Evolutionary conservation across 2,113 vertebrate species (phyloP).

Genomic region (Melanocharis versteri): DNA sequence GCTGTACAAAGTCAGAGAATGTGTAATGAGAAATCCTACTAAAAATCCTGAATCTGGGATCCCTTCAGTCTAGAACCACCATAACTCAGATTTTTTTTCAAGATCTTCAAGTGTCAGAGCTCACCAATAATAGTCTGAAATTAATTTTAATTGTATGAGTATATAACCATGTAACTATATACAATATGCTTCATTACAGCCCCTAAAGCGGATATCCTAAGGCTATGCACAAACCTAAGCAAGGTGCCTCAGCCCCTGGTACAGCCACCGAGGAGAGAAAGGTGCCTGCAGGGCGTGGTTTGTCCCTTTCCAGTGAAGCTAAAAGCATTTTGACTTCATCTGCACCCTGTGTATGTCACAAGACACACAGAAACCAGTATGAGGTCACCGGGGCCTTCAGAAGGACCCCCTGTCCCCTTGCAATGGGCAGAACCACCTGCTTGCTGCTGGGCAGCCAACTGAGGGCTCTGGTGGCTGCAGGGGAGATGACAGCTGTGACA

Average conservation of each 20-base stretch:
- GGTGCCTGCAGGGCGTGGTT: background rate
- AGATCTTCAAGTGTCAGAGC: background rate
- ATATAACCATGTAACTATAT: background rate
- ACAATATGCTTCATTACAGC: background rate
- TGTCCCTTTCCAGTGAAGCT: background rate
- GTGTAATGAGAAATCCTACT: background rate
- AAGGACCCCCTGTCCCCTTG: background rate
- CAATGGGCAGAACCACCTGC: accelerated
- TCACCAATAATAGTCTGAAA: background rate
- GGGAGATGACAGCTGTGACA: background rate
- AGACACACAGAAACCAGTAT: background rate
- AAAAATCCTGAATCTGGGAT: background rate
- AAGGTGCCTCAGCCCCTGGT: background rate
- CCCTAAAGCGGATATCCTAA: background rate
- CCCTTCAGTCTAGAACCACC: background rate
- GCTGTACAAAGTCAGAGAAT: background rate
- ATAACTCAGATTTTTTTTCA: background rate
- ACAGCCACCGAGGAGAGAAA: background rate
- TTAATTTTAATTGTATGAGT: background rate
- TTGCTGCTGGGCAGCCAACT: background rate
- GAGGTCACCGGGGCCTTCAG: background rate
- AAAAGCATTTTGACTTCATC: background rate
- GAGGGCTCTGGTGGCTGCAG: background rate
- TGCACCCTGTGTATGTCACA: background rate
- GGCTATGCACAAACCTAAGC: background rate